Conservation (phyloP, 2,888 invertebrate species). For the Noctua fimbriata region DNA sequence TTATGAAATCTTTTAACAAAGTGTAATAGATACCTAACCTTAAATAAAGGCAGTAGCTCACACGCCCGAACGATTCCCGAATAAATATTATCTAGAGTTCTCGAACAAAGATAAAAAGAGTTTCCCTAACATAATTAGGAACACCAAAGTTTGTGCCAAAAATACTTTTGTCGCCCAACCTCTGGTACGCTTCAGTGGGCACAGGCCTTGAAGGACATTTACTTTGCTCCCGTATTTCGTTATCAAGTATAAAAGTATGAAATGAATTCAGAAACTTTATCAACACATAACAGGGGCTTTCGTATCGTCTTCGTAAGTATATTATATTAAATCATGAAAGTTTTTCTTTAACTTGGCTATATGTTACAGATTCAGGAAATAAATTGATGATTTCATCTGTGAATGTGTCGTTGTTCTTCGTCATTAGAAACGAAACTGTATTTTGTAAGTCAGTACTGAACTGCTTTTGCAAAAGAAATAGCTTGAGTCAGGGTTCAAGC, state of each 20-base stretch:
- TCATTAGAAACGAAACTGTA: not conserved
- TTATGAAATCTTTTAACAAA: not conserved
- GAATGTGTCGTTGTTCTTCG: conserved; percentile 6
- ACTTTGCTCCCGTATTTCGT: conserved; percentile 56
- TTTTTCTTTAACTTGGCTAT: conserved; percentile 39
- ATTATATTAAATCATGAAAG: conserved; percentile 59
- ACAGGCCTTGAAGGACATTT: conserved; percentile 44
- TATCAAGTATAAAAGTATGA: conserved; percentile 58
- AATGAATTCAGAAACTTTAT: conserved; percentile 67
- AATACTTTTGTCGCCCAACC: conserved; percentile 39
- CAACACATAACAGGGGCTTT: conserved; percentile 56
- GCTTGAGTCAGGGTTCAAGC: not conserved
- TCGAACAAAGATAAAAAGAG: conserved; percentile 47
- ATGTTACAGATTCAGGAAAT: conserved; percentile 12
- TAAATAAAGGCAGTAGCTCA: conserved; percentile 32
- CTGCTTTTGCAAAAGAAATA: not conserved
- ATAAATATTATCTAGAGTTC: conserved; percentile 48
- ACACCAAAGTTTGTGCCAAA: conserved; percentile 53
- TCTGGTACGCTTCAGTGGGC: conserved; percentile 49
- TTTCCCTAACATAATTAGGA: conserved; percentile 55
- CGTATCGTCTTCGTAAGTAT: conserved; percentile 47
- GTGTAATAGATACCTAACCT: conserved; percentile 1
- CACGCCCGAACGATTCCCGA: conserved; percentile 35
- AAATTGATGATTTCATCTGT: conserved; percentile 29
- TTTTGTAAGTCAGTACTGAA: not conserved